phyloP scores from a whole-genome alignment of 1,140 invertebrate species.

The Meloidogyne hapla region DNA sequence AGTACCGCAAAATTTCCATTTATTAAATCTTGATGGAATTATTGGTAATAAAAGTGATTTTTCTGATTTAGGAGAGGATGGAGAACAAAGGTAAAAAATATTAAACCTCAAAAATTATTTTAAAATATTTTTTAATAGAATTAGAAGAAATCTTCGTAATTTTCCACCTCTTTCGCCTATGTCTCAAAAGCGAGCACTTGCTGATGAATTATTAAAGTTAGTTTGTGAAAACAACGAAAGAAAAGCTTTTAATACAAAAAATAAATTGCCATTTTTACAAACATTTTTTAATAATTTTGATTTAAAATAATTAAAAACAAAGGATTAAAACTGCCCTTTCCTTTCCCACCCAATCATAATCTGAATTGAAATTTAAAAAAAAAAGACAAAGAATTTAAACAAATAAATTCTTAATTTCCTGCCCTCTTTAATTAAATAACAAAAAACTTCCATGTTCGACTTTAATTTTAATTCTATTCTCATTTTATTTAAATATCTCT shows the following conservation, averaged over 20 bases:
- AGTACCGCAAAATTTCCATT: conserved; percentile 21
- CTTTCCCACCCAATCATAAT: too few species aligned
- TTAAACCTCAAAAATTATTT: too few species aligned
- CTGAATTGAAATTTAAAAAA: too few species aligned
- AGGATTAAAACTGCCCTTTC: too few species aligned
- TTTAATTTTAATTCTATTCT: too few species aligned
- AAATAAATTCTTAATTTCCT: too few species aligned
- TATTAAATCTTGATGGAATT: conserved; percentile 22
- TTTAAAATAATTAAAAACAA: not conserved
- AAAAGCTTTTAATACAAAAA: not conserved
- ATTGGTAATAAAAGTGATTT: not conserved
- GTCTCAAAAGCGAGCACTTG: conserved; percentile 12
- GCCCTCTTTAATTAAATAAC: too few species aligned
- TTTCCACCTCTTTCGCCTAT: conserved; percentile 16
- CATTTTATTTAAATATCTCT: too few species aligned
- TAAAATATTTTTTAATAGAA: not conserved
- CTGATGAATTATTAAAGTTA: conserved; percentile 10
- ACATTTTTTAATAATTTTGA: not conserved
- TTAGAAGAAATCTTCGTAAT: not conserved
- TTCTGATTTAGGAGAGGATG: not conserved
- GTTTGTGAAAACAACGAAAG: not conserved
- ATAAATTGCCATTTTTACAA: not conserved
- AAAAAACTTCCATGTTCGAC: too few species aligned
- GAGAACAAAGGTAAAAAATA: not conserved
- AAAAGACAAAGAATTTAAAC: too few species aligned